phyloP scores from a whole-genome alignment of 2,797 vertebrate species.

The Ptychadena robeensis region DNA sequence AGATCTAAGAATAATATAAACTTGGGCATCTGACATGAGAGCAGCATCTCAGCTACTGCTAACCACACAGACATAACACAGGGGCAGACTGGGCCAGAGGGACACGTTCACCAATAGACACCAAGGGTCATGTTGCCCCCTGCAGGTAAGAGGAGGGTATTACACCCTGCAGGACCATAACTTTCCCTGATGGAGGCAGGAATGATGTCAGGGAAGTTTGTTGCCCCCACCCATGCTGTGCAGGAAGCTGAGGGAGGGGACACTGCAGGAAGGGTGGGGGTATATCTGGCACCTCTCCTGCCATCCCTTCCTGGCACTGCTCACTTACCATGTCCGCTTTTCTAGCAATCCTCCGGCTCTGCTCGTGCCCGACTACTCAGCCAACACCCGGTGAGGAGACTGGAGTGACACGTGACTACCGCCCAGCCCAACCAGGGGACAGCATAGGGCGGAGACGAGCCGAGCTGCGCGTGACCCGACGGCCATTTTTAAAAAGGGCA shows the following conservation, averaged over 20 bases:
- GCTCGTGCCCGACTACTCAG: background rate
- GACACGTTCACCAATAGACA: background rate
- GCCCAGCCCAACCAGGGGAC: background rate
- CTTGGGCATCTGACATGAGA: too few species aligned
- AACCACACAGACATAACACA: too few species aligned
- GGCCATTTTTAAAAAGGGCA: slow-evolving; percentile 18
- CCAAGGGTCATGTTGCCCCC: background rate
- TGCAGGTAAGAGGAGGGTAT: background rate
- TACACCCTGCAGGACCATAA: background rate
- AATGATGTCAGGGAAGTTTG: slow-evolving; percentile 3
- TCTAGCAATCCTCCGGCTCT: background rate
- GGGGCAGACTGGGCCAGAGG: too few species aligned
- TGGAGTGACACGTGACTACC: slow-evolving; percentile 1
- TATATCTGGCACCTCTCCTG: background rate
- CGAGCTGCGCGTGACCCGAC: background rate
- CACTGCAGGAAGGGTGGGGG: background rate
- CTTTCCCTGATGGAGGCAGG: background rate
- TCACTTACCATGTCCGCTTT: slow-evolving; percentile 55
- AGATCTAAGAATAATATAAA: too few species aligned
- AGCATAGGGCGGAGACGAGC: background rate
- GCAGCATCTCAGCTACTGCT: too few species aligned
- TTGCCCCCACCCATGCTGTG: slow-evolving; percentile 28
- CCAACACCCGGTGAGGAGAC: slow-evolving; percentile 29
- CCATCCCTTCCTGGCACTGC: background rate
- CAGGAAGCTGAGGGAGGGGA: slow-evolving; percentile 7